Evolutionary conservation across 2,113 vertebrate genomes (phyloP), one percentile per base, ranked within the genome.

Genomic region (Seriola aureovittata): DNA sequence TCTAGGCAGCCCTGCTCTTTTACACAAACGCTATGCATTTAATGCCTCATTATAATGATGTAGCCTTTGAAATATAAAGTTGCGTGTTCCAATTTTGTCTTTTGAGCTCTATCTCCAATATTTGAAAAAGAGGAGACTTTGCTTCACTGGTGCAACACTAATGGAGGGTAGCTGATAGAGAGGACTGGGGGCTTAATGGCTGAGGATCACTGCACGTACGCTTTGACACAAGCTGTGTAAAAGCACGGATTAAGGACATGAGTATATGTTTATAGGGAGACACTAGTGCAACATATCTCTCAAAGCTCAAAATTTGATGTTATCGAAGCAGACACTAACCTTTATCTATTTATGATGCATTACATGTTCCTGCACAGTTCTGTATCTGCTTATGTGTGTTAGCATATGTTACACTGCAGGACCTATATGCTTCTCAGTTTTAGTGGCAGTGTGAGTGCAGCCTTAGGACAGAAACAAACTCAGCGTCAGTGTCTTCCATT

Each of bases 401-500:
- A 52, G 25, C 11, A 42, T 67, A 25, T 34, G 38, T 38, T 46
- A 40, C 29, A 48, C 44, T 60, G 72, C 52, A 10, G 4, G 58
- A 57, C 57, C 25, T 32, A 74, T 72, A 64, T 44, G 50, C 58
- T 36, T 65, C 82, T 73, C 71, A 46, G 58, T 75, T 77, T 72
- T 64, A 71, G 71, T 71, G 67, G 73, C 50, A 57, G 29, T 46
- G 16, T 62, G 64, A 80, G 71, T 65, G 72, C 60, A 52, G 75
- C 87, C 87, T 74, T 5, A 0, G 67, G 82, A 84, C 71, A 81
- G 55, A 87, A 72, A 69, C 73, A 79, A 70, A 69, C 63, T 19
- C 67, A 76, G 81, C 59, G 81, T 71, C 65, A 42, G 23, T 67
- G 70, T 71, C 54, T 74, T 38, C 75, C 71, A 81, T 90, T 84